Evolutionary conservation across 2,797 vertebrate genomes (phyloP), one percentile per base, ranked within the genome.

Genomic region (Lagorchestes hirsutus): DNA sequence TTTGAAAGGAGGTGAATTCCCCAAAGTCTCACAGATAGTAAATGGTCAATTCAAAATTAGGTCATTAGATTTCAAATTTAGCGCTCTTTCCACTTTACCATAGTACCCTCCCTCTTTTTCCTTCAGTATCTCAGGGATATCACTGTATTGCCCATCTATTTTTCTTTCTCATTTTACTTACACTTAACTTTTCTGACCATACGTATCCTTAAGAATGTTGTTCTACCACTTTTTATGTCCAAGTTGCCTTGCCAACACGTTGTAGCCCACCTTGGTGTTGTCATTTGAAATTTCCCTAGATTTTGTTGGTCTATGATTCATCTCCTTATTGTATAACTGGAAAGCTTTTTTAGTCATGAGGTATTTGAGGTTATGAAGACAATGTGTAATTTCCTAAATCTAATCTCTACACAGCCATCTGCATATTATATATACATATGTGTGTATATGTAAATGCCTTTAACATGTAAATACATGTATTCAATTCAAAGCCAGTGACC

Each of bases 391-490:
- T 87, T 87, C 40, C 74, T 10, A 46, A 87, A 27, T 87, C 74
- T 46, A 50, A 46, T 87, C 22, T 28, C 74, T 74, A 40, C 5
- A 74, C 14, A 67, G 16, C 34, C 62, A n/a, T n/a, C 62, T 67
- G 34, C 34, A 62, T 0, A 67, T 34, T 46, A 90, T 0, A 59
- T 62, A 90, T 93, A 95, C 16, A 22, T 90, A 0, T 91, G 31
- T 62, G 3, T 34, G 50, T 28, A 62, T 74, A 24, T 4, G 0
- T 94, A 62, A 91, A 31, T 1, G 54, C 14, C 34, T 28, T 74
- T 40, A 8, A 10, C 56, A n/a, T 57, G 5, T 74, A 92, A 93
- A 92, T 95, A 92, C 92, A 96, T 96, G 91, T 52, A 28, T 62
- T 62, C 13, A 34, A 16, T 62, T 92, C 56, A 54, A 96, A 95